Conservation (phyloP, 2,888 invertebrate genomes). For the Liopterus haemorrhoidalis region DNA sequence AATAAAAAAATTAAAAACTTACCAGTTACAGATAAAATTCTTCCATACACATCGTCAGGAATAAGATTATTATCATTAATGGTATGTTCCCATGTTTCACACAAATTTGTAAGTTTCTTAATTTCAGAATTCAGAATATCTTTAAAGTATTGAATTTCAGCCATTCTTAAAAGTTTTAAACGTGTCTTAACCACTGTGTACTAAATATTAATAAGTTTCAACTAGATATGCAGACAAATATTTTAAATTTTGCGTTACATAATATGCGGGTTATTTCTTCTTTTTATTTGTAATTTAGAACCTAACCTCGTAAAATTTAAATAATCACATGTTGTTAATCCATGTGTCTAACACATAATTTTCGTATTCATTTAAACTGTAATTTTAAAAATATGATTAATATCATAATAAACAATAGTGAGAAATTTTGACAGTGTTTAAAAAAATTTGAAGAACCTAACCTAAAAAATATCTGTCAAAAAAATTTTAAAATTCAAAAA, state of each 20-base stretch:
- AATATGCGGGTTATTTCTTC: slow-evolving; percentile 7
- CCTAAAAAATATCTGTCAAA: slow-evolving; percentile 6
- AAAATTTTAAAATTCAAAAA: too few relatives aligned
- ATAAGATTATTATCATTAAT: slow-evolving; percentile 4
- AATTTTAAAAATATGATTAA: slow-evolving; percentile 2
- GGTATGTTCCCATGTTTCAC: slow-evolving; percentile 13
- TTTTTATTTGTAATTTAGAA: neutral
- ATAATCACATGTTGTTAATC: slow-evolving; percentile 13
- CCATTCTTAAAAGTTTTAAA: slow-evolving; percentile 3
- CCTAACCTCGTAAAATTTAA: slow-evolving; percentile 14
- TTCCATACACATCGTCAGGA: slow-evolving; percentile 13
- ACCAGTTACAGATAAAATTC: slow-evolving; percentile 13
- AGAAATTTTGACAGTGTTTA: too few relatives aligned
- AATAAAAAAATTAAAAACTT: slow-evolving; percentile 5
- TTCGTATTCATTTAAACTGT: slow-evolving; percentile 3
- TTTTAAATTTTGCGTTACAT: neutral
- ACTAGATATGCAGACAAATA: neutral
- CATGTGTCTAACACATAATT: slow-evolving; percentile 1
- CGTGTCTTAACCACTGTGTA: neutral
- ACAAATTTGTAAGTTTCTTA: slow-evolving; percentile 4
- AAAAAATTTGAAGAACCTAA: neutral
- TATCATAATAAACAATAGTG: slow-evolving; percentile 1
- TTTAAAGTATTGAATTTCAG: slow-evolving; percentile 13
- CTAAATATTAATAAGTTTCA: neutral
- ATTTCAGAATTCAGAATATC: slow-evolving; percentile 13